Evolutionary conservation across 2,888 invertebrate species (phyloP).

Genomic region (Paralinhomoeus sp.): DNA sequence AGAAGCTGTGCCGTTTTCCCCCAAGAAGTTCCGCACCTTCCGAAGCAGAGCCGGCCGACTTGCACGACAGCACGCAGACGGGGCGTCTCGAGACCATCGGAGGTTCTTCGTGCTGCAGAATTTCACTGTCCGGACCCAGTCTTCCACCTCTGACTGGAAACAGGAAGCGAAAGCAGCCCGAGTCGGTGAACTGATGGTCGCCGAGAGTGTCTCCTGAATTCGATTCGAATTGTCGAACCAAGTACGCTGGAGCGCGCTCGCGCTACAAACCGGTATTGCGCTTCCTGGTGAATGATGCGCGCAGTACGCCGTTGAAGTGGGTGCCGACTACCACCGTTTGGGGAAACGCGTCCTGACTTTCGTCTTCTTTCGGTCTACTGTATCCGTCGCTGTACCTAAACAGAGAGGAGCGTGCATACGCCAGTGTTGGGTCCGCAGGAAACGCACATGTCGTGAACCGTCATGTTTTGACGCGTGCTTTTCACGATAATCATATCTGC

Average conservation of each 20-base stretch:
- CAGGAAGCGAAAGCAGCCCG: slow-evolving; percentile 14
- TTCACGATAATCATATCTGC: slow-evolving; percentile 22
- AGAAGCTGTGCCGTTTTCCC: no score
- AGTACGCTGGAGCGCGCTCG: no score
- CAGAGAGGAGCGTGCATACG: no score
- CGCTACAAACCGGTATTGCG: slow-evolving; percentile 10
- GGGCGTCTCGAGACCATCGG: slow-evolving; percentile 13
- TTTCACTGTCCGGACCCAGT: slow-evolving; percentile 9
- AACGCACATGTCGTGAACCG: slow-evolving; percentile 16
- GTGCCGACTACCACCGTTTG: slow-evolving; percentile 10
- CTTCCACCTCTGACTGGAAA: slow-evolving; percentile 12
- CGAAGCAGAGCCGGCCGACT: no score
- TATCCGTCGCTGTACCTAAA: slow-evolving; percentile 7
- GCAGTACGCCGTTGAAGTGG: slow-evolving; percentile 19
- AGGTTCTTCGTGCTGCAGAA: slow-evolving; percentile 14
- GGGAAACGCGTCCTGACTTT: slow-evolving; percentile 7
- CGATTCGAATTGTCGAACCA: no score
- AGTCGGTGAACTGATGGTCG: slow-evolving; percentile 15
- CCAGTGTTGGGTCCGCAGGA: no score
- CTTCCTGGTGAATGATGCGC: slow-evolving; percentile 19
- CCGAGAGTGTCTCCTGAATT: slow-evolving; percentile 9
- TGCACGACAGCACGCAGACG: slow-evolving; percentile 17
- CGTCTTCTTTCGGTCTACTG: slow-evolving; percentile 9
- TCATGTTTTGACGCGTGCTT: slow-evolving; percentile 11
- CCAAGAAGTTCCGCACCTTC: no score